Conservation (phyloP, 2,888 invertebrate species). For the Drosophila ochracea region DNA sequence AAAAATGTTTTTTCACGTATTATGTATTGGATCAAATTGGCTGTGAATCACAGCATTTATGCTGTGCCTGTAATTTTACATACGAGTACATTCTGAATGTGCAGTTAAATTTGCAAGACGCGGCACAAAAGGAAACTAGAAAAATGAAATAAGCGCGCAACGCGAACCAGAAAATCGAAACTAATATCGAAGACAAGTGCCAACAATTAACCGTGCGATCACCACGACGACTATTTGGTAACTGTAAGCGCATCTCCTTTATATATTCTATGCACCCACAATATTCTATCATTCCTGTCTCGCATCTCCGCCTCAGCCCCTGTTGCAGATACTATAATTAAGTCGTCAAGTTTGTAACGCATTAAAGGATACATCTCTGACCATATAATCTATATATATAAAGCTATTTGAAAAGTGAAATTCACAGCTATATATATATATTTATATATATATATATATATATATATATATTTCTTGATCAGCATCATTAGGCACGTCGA, state of each 20-base stretch:
- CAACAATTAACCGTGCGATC: constrained; percentile 30
- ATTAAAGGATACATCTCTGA: not conserved
- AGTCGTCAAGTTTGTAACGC: not conserved
- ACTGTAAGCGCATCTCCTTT: constrained; percentile 45
- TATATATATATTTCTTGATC: not conserved
- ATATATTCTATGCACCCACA: not conserved
- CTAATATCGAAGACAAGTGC: not conserved
- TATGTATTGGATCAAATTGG: not conserved
- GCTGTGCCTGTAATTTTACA: constrained; percentile 13
- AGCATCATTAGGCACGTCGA: not conserved
- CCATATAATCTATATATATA: not conserved
- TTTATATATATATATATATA: not conserved
- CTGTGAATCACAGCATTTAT: not conserved
- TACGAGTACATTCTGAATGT: constrained; percentile 6
- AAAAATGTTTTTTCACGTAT: not conserved
- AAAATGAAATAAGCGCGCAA: constrained; percentile 23
- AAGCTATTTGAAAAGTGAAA: not conserved
- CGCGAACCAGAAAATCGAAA: not conserved
- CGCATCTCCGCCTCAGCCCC: not conserved
- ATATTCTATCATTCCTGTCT: not conserved
- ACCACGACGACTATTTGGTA: constrained; percentile 34
- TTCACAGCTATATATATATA: not conserved
- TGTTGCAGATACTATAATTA: no score
- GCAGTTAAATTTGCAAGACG: constrained; percentile 8
- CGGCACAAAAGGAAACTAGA: not conserved